These are phyloP conservation scores for Eublepharis macularius DNA, from an alignment of 2,113 vertebrate species.

Conservation along the genomic window DNA sequence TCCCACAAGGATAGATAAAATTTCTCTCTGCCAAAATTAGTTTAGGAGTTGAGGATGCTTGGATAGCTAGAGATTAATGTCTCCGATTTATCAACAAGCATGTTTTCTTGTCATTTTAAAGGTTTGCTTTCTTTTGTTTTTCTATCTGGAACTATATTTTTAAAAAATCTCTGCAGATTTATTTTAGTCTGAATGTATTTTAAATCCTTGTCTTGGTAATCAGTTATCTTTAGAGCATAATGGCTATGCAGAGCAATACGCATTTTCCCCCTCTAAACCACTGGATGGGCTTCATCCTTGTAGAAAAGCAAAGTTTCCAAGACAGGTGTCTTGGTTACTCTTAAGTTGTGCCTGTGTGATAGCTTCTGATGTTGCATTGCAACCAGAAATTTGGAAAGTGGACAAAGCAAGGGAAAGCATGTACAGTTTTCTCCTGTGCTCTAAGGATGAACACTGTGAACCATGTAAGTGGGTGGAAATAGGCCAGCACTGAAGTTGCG, in stretches of 20 bases:
- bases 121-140: conserved; percentile 13
- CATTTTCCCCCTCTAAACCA: rapidly evolving
- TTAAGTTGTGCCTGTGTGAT: background rate
- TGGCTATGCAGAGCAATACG: background rate
- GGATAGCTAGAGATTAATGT: conserved; percentile 59
- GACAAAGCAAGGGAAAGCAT: background rate
- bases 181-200: conserved; percentile 10
- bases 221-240: background rate
- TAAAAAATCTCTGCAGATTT: background rate
- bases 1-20: conserved; percentile 54
- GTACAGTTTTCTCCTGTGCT: background rate
- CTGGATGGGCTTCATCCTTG: background rate
- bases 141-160: background rate
- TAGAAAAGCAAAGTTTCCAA: background rate
- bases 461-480: background rate
- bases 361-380: background rate
- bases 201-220: background rate
- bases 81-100: conserved; percentile 42
- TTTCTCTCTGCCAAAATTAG: conserved; percentile 60
- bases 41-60: conserved; percentile 12
- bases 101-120: conserved; percentile 36
- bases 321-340: background rate
- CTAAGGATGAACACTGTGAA: too few relatives aligned
- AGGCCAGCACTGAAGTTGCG: background rate
- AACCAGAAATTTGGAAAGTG: background rate